Evolutionary conservation across 2,797 vertebrate genomes (phyloP), one percentile per base, ranked within the genome.

Genomic region (Menidia menidia): DNA sequence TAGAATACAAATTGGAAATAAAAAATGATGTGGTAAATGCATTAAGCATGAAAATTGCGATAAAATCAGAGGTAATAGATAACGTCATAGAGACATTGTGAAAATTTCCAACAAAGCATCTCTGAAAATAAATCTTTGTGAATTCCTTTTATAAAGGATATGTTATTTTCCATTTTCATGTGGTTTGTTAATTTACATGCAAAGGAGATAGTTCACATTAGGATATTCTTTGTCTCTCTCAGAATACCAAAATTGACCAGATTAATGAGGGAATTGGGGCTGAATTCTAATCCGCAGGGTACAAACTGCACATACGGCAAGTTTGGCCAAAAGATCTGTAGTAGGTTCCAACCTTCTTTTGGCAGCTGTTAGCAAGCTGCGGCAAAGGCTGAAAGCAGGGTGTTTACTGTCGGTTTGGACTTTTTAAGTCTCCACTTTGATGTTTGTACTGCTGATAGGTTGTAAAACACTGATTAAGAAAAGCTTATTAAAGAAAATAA

Each of bases 211-310:
- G 25, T 62, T 35, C 0, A 0, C 64, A 65, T 59, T 73, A 55
- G 75, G 58, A 75, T 77, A 76, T 67, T 73, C 51, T 59, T 18
- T 73, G 70, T 87, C 25, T 78, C 81, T 75, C 42, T 19, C 66
- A 84, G 75, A 83, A 73, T 75, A 78, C 84, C 79, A 90, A 72
- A 86, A 87, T 90, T 87, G 88, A 88, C 71, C 13, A 64, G 83
- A 90, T 89, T 90, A 88, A 75, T 51, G 55, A 50, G 70, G 75
- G 70, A 64, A 78, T 71, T 60, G 55, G 71, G 65, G 63, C 68
- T 81, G 85, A 85, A 88, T 87, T 75, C 81, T 81, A 88, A 89
- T 86, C 82, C 82, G 75, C 48, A 10, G 9, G 19, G 77, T 75
- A 76, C 80, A 67, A 77, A 76, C 68, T 71, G 71, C 64, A 78